Percentiles rank a stretch among this genome's conserved stretches.
phyloP scores from a whole-genome alignment of 2,113 vertebrate genomes.

The Arothron firmamentum region DNA sequence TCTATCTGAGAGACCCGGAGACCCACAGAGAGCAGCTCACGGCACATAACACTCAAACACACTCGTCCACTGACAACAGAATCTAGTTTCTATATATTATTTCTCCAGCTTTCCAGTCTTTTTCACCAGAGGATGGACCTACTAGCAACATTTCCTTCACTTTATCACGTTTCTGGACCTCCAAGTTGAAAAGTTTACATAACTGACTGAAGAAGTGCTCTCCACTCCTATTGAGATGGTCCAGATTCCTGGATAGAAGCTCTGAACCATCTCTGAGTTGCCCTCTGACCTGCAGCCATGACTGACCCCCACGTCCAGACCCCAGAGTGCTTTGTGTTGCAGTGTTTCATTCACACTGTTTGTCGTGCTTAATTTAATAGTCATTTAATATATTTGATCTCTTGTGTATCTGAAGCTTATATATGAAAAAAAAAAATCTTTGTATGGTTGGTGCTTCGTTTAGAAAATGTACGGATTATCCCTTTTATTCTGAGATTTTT shows the following conservation, averaged over 20 bases:
- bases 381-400: constrained; percentile 83
- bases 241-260: constrained; percentile 55
- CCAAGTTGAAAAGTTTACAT: constrained; percentile 54
- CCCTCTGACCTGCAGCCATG: constrained; percentile 49
- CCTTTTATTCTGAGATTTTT: constrained; percentile 72
- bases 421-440: constrained; percentile 64
- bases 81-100: constrained; percentile 16
- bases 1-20: constrained; percentile 58
- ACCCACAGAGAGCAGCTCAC: constrained; percentile 44
- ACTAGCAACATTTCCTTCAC: not conserved
- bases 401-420: constrained; percentile 73
- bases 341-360: constrained; percentile 73
- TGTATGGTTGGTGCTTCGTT: constrained; percentile 80
- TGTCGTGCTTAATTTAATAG: constrained; percentile 81
- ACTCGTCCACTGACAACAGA: constrained; percentile 25
- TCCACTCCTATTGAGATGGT: constrained; percentile 40
- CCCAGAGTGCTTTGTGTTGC: constrained; percentile 67
- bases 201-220: constrained; percentile 31
- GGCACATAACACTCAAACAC: constrained; percentile 34
- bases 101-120: not conserved
- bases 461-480: constrained; percentile 71
- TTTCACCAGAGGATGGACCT: constrained; percentile 14
- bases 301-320: constrained; percentile 44
- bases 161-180: constrained; percentile 24
- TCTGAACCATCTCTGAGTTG: constrained; percentile 40